Percentiles rank a stretch among this genome's conserved stretches.
Evolutionary conservation across 2,113 vertebrate species (phyloP).

Genomic region (Tragulus kanchil): DNA sequence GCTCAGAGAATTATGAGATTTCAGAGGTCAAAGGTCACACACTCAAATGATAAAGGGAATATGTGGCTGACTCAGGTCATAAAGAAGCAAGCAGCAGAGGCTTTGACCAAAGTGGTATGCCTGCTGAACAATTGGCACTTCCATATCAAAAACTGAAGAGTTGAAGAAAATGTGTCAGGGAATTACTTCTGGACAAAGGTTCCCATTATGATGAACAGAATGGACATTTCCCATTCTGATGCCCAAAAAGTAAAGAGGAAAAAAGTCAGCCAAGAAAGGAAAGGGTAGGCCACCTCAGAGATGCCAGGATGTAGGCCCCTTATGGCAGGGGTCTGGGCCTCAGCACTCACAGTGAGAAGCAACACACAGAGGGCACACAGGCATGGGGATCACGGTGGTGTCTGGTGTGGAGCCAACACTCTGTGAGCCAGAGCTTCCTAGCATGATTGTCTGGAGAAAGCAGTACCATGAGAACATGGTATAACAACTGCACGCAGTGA

Average conservation of each 20-base stretch:
- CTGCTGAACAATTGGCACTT: background rate
- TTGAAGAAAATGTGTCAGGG: background rate
- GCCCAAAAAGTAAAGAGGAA: background rate
- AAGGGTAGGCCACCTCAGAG: background rate
- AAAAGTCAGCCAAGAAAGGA: background rate
- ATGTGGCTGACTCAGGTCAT: background rate
- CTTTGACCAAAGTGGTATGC: background rate
- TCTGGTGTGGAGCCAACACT: background rate
- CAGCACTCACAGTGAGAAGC: background rate
- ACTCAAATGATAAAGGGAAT: background rate
- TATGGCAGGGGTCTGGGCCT: background rate
- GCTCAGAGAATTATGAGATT: background rate
- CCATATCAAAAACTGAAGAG: slow-evolving; percentile 1
- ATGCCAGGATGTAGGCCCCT: background rate
- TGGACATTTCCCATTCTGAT: background rate
- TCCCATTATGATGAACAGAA: background rate
- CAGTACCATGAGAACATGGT: background rate
- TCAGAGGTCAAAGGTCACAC: background rate
- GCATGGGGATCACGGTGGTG: no score
- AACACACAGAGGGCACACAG: background rate
- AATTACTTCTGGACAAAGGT: background rate
- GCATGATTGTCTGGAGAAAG: background rate
- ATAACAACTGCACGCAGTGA: background rate
- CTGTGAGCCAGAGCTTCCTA: background rate
- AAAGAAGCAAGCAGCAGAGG: background rate